These are phyloP conservation scores for Gadopsis marmoratus DNA, from an alignment of 2,797 vertebrate species.

Conservation along the genomic window DNA sequence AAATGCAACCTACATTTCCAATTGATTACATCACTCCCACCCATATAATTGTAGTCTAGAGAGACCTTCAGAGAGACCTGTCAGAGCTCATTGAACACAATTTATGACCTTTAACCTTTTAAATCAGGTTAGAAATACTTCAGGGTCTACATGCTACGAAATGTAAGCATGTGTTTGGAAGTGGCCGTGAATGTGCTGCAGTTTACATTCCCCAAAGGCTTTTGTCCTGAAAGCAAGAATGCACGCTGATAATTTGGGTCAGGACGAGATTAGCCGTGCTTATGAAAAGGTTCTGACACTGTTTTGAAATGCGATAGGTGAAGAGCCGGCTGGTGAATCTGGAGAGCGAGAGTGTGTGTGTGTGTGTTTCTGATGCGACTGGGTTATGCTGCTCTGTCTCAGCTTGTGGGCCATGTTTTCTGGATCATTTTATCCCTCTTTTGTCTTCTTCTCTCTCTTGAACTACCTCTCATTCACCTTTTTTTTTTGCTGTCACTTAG, in stretches of 20 bases:
- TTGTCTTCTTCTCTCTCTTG: background rate
- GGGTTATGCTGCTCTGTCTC: slow-evolving; percentile 20
- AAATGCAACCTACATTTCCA: background rate
- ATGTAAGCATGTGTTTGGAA: background rate
- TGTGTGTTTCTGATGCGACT: slow-evolving; percentile 35
- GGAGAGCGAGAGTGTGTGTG: background rate
- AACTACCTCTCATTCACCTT: background rate
- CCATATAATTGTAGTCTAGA: slow-evolving; percentile 2
- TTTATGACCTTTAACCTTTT: slow-evolving; percentile 1
- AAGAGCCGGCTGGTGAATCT: slow-evolving; percentile 3
- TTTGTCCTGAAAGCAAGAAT: background rate
- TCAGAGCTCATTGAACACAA: slow-evolving; percentile 17
- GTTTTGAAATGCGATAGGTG: slow-evolving; percentile 44
- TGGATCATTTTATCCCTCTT: background rate
- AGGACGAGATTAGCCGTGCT: slow-evolving; percentile 29
- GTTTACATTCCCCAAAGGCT: slow-evolving; percentile 7
- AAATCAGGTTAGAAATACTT: background rate
- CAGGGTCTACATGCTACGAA: background rate
- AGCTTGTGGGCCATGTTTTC: background rate
- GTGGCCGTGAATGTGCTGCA: background rate
- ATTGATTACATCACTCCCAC: background rate
- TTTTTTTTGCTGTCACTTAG: background rate
- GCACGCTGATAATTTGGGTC: slow-evolving; percentile 17
- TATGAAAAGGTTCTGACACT: slow-evolving; percentile 31
- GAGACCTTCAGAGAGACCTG: background rate